phyloP scores from a whole-genome alignment of 2,797 vertebrate species.

The Fundulus diaphanus region DNA sequence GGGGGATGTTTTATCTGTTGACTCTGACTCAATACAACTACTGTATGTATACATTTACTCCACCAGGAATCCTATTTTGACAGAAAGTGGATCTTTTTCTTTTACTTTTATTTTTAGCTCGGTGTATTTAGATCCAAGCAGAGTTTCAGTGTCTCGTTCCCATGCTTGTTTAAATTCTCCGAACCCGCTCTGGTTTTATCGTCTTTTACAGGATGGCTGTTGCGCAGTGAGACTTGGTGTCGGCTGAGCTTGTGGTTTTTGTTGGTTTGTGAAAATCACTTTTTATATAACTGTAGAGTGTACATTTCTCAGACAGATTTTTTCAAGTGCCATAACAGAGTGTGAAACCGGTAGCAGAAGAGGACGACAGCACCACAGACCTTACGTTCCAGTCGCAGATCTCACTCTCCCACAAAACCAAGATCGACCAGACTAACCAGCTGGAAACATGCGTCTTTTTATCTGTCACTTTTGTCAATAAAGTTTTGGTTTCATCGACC shows the following conservation, averaged over 20 bases:
- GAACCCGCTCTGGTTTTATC: conserved; percentile 21
- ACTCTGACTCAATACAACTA: conserved; percentile 28
- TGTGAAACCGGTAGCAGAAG: neutral
- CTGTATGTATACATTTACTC: conserved; percentile 33
- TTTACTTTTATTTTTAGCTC: neutral
- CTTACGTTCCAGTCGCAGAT: neutral
- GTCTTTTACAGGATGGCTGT: conserved; percentile 38
- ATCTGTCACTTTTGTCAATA: neutral
- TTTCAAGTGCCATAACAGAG: conserved; percentile 68
- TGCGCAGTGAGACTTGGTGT: conserved; percentile 52
- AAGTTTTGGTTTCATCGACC: neutral
- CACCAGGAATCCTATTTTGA: conserved; percentile 16
- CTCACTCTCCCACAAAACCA: neutral
- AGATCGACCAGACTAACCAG: neutral
- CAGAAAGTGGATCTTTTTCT: conserved; percentile 2
- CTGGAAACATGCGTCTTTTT: neutral
- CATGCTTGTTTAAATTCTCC: conserved; percentile 30
- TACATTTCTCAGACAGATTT: conserved; percentile 39
- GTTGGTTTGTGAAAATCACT: conserved; percentile 8
- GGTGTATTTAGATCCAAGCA: conserved; percentile 16
- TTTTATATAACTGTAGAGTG: conserved; percentile 40
- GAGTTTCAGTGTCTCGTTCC: conserved; percentile 33
- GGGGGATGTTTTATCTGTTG: conserved; percentile 21
- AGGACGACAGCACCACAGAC: neutral
- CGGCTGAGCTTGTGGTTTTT: conserved; percentile 16